A percentile compares a stretch with the other conserved stretches of the same genome.
Evolutionary conservation across 1,140 invertebrate species (phyloP).

Genomic region (Philopotamus ludificatus): DNA sequence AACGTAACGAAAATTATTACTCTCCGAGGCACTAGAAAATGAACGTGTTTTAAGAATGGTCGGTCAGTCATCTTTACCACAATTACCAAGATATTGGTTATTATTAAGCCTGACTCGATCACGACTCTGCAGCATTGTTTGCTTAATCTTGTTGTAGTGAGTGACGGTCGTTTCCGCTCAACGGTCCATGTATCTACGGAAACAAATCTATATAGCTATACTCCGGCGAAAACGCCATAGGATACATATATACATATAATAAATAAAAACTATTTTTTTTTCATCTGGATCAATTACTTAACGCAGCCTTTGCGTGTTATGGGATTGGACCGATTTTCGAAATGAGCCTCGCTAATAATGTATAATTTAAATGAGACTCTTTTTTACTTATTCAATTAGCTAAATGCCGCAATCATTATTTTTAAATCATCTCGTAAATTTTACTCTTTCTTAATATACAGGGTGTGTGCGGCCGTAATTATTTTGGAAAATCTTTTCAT

Average conservation of each 20-base stretch:
- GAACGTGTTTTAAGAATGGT: neutral
- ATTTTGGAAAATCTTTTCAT: too few species aligned
- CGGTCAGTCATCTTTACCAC: neutral
- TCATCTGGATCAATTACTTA: too few species aligned
- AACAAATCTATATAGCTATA: too few species aligned
- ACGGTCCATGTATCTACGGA: neutral
- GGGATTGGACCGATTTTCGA: neutral
- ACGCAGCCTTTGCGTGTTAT: neutral
- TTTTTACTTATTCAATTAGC: neutral
- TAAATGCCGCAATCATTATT: neutral
- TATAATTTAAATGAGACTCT: neutral
- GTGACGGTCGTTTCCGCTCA: constrained; percentile 7
- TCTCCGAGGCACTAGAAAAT: too few species aligned
- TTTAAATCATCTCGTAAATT: neutral
- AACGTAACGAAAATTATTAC: too few species aligned
- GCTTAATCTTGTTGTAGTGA: neutral
- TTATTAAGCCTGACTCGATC: constrained; percentile 1
- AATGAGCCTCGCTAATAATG: neutral
- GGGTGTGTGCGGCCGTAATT: too few species aligned
- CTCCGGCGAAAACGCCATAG: neutral
- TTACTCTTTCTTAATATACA: neutral
- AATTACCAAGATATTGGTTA: constrained; percentile 10
- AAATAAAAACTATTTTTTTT: too few species aligned
- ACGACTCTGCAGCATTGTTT: constrained; percentile 10
- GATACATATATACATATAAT: too few species aligned